phyloP scores from a whole-genome alignment of 2,888 invertebrate species.

The Tanypteryx hageni region DNA sequence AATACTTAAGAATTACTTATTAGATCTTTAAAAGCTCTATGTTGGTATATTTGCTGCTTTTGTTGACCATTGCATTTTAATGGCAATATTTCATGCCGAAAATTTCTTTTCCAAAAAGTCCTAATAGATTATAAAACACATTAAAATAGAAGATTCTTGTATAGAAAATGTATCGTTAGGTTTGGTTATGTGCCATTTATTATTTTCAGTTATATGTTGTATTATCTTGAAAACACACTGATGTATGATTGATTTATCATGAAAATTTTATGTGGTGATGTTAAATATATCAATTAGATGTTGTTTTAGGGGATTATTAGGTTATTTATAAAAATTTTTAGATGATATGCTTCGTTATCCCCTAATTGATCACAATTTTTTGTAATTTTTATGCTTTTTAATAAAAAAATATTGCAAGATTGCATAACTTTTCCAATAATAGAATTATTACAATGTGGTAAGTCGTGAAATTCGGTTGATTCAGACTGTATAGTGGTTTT shows the following conservation, averaged over 20 bases:
- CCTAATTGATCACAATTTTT: background rate
- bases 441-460: background rate
- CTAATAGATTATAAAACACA: background rate
- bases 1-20: background rate
- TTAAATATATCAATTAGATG: background rate
- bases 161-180: background rate
- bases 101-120: background rate
- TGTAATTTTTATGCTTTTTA: background rate
- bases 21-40: background rate
- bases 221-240: background rate
- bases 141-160: background rate
- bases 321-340: background rate
- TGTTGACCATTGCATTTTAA: background rate
- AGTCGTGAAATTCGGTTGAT: background rate
- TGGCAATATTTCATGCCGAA: background rate
- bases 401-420: background rate
- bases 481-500: background rate
- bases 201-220: background rate
- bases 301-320: no score
- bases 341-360: background rate
- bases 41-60: background rate
- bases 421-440: background rate
- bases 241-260: background rate
- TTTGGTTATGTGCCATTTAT: background rate
- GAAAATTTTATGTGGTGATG: background rate